Conservation (phyloP, 2,797 vertebrate species). For the Silurus aristotelis region DNA sequence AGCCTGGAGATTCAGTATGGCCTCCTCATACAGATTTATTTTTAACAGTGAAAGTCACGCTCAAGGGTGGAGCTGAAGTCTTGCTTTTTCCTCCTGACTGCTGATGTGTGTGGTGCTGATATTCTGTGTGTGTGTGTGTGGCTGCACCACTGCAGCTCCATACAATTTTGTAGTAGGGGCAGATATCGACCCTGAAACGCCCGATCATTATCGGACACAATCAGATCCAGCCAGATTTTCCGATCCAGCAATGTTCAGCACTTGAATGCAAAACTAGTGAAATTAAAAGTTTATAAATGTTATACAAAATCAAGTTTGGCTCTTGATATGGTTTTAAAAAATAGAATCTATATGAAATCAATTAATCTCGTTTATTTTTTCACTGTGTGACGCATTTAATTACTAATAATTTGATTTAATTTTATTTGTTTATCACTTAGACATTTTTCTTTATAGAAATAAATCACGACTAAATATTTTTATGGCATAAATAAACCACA, state of each 20-base stretch:
- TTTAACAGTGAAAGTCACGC: background rate
- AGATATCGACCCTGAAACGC: background rate
- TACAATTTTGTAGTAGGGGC: background rate
- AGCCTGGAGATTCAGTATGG: background rate
- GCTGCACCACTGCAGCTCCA: background rate
- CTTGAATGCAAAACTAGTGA: background rate
- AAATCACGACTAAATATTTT: too few relatives aligned
- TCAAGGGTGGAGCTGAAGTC: background rate
- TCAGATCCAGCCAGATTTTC: background rate
- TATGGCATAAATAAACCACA: too few relatives aligned
- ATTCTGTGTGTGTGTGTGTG: background rate
- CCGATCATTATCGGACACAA: background rate
- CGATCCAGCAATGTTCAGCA: background rate
- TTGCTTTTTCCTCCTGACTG: background rate
- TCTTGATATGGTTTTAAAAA: background rate
- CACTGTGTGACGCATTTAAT: too few relatives aligned
- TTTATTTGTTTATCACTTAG: too few relatives aligned
- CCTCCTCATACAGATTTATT: background rate
- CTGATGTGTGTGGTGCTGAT: background rate
- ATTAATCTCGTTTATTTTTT: too few relatives aligned
- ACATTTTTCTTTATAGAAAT: too few relatives aligned
- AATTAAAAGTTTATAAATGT: background rate
- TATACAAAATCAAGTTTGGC: background rate
- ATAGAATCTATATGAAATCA: background rate
- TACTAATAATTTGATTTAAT: too few relatives aligned